These are phyloP conservation scores for Lacerta agilis DNA, from an alignment of 2,797 vertebrate genomes.

Conservation along the genomic window DNA sequence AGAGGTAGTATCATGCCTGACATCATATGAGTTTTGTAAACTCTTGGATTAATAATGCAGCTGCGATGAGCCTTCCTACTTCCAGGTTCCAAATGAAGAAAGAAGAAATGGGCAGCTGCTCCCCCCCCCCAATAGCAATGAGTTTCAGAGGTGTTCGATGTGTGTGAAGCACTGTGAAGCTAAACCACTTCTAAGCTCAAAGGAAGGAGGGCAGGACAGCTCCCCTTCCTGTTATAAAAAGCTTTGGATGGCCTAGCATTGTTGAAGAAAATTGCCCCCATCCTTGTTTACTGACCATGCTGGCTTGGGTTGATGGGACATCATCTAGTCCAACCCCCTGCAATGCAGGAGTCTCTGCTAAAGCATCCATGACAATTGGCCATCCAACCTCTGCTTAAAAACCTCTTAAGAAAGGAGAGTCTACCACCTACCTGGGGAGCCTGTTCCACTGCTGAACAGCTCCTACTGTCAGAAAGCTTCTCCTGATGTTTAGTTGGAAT, in stretches of 20 bases:
- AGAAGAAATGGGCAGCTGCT: not conserved
- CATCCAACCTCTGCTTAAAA: too few species aligned
- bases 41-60: not conserved
- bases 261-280: not conserved
- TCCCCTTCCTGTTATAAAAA: not conserved
- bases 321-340: too few species aligned
- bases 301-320: too few species aligned
- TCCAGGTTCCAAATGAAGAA: not conserved
- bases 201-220: not conserved
- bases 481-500: too few species aligned
- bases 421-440: too few species aligned
- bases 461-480: too few species aligned
- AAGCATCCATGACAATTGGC: too few species aligned
- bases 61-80: not conserved
- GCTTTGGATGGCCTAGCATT: not conserved
- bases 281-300: too few species aligned
- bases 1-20: not conserved
- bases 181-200: not conserved
- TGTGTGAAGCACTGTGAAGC: not conserved
- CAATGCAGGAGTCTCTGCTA: too few species aligned
- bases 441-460: too few species aligned
- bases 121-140: not conserved
- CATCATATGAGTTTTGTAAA: not conserved
- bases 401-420: too few species aligned
- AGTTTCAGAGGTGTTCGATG: not conserved